Conservation (phyloP, 1,140 invertebrate species). For the Daktulosphaira vitifoliae region DNA sequence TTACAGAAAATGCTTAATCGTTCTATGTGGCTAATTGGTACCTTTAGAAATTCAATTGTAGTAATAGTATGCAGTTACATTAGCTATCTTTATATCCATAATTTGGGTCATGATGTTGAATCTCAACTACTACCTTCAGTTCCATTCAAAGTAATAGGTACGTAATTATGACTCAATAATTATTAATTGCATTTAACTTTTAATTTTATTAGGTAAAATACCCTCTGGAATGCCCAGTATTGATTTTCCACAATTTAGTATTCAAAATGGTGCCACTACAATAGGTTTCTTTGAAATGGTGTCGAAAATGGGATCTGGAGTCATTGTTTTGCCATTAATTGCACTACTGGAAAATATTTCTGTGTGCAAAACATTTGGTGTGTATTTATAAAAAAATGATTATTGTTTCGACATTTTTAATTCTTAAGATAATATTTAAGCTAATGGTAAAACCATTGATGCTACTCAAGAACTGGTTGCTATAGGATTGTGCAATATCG, state of each 20-base stretch:
- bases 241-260: constrained; percentile 54
- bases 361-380: constrained; percentile 67
- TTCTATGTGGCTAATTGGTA: constrained; percentile 47
- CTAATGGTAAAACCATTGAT: constrained; percentile 67
- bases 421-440: too few relatives aligned
- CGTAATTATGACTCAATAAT: not conserved
- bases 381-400: not conserved
- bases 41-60: constrained; percentile 47
- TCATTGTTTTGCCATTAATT: constrained; percentile 69
- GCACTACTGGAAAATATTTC: constrained; percentile 75
- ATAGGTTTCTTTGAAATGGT: constrained; percentile 58
- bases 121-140: not conserved
- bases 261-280: constrained; percentile 45
- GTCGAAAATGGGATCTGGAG: constrained; percentile 59
- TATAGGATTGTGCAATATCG: constrained; percentile 70
- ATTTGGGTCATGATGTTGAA: constrained; percentile 37
- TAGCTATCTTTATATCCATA: constrained; percentile 47
- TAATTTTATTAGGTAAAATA: constrained; percentile 47
- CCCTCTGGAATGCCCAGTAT: constrained; percentile 59
- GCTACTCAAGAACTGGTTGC: constrained; percentile 77
- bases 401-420: too few relatives aligned
- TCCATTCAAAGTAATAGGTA: constrained; percentile 16
- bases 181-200: not conserved
- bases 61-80: constrained; percentile 50
- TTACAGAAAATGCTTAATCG: constrained; percentile 45